Conservation (phyloP, 1,140 invertebrate species). For the Bombyx mori region DNA sequence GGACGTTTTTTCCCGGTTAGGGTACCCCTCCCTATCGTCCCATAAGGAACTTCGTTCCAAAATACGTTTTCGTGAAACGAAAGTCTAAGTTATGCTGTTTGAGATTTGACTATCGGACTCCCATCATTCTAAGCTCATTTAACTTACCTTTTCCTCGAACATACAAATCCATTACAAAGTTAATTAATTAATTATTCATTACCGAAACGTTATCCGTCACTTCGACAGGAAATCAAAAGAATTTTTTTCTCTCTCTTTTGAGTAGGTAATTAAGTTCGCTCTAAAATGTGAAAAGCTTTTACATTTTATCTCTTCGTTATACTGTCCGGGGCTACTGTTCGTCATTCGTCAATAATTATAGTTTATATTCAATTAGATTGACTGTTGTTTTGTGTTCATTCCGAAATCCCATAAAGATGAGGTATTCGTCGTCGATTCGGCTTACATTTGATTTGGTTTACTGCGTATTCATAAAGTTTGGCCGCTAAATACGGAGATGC, state of each 20-base stretch:
- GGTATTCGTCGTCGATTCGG: constrained; percentile 42
- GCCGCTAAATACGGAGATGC: constrained; percentile 15
- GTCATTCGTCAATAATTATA: constrained; percentile 39
- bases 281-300: constrained; percentile 10
- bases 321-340: constrained; percentile 5
- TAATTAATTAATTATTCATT: background rate
- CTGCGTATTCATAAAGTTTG: constrained; percentile 32
- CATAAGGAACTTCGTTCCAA: too few relatives aligned
- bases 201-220: background rate
- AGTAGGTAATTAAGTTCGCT: constrained; percentile 7
- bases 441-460: constrained; percentile 44
- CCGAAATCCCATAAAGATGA: constrained; percentile 37
- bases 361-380: constrained; percentile 50
- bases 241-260: background rate
- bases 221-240: too few relatives aligned
- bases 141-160: background rate
- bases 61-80: too few relatives aligned
- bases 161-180: background rate
- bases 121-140: too few relatives aligned
- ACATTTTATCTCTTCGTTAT: constrained; percentile 3
- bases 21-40: too few relatives aligned
- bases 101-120: too few relatives aligned
- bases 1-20: too few relatives aligned
- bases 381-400: constrained; percentile 31
- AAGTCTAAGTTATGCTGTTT: too few relatives aligned